Evolutionary conservation across 2,888 invertebrate genomes (phyloP).

Genomic region (Eristalis arbustorum): DNA sequence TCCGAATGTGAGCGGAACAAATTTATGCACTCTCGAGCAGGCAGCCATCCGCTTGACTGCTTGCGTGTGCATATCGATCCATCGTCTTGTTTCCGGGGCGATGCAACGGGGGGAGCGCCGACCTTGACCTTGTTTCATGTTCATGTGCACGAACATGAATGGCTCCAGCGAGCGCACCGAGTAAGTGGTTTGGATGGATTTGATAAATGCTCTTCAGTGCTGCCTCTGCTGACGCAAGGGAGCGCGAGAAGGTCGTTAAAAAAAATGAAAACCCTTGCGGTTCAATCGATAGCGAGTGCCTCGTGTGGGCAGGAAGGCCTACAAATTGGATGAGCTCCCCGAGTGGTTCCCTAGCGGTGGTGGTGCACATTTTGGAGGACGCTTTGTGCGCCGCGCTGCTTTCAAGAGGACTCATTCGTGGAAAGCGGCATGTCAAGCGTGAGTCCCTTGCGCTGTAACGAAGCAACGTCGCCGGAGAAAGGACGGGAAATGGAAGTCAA

Average conservation of each 20-base stretch:
- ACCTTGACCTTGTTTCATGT: slow-evolving; percentile 55
- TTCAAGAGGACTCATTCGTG: too few species aligned
- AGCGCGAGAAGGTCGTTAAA: slow-evolving; percentile 9
- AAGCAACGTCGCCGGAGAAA: not conserved
- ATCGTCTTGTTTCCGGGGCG: slow-evolving; percentile 43
- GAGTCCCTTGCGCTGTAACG: not conserved
- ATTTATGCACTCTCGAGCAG: slow-evolving; percentile 52
- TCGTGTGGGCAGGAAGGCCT: not conserved
- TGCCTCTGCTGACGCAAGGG: not conserved
- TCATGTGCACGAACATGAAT: slow-evolving; percentile 38
- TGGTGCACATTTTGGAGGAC: not conserved
- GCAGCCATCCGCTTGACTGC: slow-evolving; percentile 11
- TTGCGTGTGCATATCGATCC: slow-evolving; percentile 31
- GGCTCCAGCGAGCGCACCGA: slow-evolving; percentile 17
- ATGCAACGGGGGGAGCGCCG: slow-evolving; percentile 22
- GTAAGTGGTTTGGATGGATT: slow-evolving; percentile 19
- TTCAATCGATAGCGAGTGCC: slow-evolving; percentile 19
- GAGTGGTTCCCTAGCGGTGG: not conserved
- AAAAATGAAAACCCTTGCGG: not conserved
- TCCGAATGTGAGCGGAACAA: slow-evolving; percentile 46
- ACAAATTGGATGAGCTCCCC: not conserved
- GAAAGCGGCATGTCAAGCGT: not conserved
- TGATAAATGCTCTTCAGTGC: slow-evolving; percentile 20
- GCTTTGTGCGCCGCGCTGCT: not conserved
- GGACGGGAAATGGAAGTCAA: not conserved